A percentile compares a stretch with the other conserved stretches of the same genome.
These are phyloP conservation scores for Dynastes hyllus DNA, from an alignment of 2,888 invertebrate genomes.

Conservation along the genomic window DNA sequence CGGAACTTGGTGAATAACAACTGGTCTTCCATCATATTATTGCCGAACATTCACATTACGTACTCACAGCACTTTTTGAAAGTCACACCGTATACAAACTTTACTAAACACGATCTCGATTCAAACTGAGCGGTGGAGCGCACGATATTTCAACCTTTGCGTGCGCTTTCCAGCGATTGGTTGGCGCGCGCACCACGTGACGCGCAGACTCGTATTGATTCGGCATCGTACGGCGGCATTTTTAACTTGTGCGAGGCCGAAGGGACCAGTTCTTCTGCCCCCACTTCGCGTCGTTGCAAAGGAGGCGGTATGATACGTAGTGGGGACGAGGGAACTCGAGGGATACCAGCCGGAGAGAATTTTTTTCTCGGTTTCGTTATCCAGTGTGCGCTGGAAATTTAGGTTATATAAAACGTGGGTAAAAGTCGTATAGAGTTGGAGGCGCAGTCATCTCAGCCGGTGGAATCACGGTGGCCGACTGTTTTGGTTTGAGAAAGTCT, in stretches of 20 bases:
- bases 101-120: conserved; percentile 64
- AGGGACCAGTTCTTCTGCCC: conserved; percentile 37
- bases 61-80: conserved; percentile 56
- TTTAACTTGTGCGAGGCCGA: conserved; percentile 77
- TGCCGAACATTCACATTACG: conserved; percentile 69
- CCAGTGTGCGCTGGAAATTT: conserved; percentile 58
- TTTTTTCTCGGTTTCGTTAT: conserved; percentile 39
- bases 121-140: conserved; percentile 58
- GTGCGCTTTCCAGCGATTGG: conserved; percentile 66
- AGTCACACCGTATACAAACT: conserved; percentile 58
- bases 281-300: conserved; percentile 29
- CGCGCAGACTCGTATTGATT: conserved; percentile 80
- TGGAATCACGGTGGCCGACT: conserved; percentile 40
- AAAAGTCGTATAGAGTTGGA: conserved; percentile 51
- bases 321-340: conserved; percentile 39
- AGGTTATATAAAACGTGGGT: conserved; percentile 59
- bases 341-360: conserved; percentile 36
- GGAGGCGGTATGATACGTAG: conserved; percentile 45
- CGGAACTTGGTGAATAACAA: conserved; percentile 76
- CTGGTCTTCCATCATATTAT: conserved; percentile 74
- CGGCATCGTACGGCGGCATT: conserved; percentile 87
- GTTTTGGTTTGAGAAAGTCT: conserved; percentile 56
- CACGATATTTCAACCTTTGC: conserved; percentile 54
- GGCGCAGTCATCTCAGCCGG: conserved; percentile 38
- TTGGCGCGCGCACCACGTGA: conserved; percentile 75